Evolutionary conservation across 2,888 invertebrate genomes (phyloP), one percentile per base, ranked within the genome.

Genomic region (Cylindroiulus punctatus): DNA sequence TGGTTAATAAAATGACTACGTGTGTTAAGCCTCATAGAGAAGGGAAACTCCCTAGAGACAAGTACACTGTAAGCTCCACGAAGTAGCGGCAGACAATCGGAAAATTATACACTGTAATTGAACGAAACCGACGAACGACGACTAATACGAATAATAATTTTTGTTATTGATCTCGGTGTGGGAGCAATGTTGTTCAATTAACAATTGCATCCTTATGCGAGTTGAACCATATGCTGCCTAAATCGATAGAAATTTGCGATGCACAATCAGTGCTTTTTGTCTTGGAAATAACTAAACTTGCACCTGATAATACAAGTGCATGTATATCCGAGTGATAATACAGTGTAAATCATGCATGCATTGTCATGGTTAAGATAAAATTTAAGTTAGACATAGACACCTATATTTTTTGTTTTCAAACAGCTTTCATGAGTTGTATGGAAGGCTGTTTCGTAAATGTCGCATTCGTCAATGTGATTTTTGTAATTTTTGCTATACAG

Each of bases 61-160:
- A 4, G 36, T 36, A 36, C 36, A 36, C 3, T n/a, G 57, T 26
- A 26, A 7, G 76, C 76, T 3, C 30, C 76, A 17, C 10, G 26
- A 65, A 65, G 76, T 30, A 30, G 76, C 3, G 12, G 30, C 30
- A 76, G 30, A 30, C 14, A 76, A 76, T 30, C 76, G 76, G 14
- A 76, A 76, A 76, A 30, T 30, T n/a, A n/a, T n/a, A n/a, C n/a
- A n/a, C n/a, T 26, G 14, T 76, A 76, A 76, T 76, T 76, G 26
- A 30, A 76, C 30, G 76, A 1, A 76, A 76, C 10, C 30, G 17
- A 14, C 17, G 76, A 76, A 76, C 76, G 12, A 4, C 8, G 30
- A 76, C 14, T 76, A 30, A 2, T 30, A 76, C 30, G 30, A 76
- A 76, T 65, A 30, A 30, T 76, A 76, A 30, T 30, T 8, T 12